Evolutionary conservation across 2,888 invertebrate species (phyloP), one percentile per base, ranked within the genome.

Genomic region (Drosophila imparisetae): DNA sequence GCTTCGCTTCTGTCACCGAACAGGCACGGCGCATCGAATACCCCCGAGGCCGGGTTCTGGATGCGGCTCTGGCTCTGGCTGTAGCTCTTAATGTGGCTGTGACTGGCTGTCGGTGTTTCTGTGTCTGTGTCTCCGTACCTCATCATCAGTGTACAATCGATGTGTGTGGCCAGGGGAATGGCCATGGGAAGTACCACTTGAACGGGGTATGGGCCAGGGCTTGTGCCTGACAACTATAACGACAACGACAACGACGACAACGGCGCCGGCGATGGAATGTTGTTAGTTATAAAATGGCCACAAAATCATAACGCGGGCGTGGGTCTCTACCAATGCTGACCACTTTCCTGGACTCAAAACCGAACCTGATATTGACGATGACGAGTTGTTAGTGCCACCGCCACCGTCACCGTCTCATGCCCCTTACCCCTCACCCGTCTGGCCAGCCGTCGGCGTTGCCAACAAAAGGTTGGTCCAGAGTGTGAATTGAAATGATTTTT

Each of bases 291-390:
- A 85, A 85, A 85, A 85, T 90, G 89, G 90, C 89, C 85, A 86
- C 90, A 90, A 90, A 90, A 90, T 88, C 85, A 85, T 88, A 90
- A 88, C 86, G 88, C 85, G 80, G 86, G 90, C 85, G 90, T 85
- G 85, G 90, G 90, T 27, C 72, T 59, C 55, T n/a, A 64, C 61
- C 32, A 57, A 61, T 74, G 65, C 27, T 67, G 72, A 64, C 73
- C 66, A 63, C 72, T 74, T 66, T 63, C 69, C 57, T 75, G 83
- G 70, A 72, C 61, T 60, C 66, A 66, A 78, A 71, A 55, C 70
- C 78, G 74, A 86, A 90, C 84, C 86, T 86, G 90, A 89, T 84
- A 84, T 83, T 73, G 78, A 77, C 77, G 83, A 72, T 74, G 75
- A 90, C 84, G 86, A 86, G 86, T 83, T 84, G 83, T 70, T 75